Conservation (phyloP, 37 sponge, comb jelly and placozoan species). For the Diacarnus erythraeanus region DNA sequence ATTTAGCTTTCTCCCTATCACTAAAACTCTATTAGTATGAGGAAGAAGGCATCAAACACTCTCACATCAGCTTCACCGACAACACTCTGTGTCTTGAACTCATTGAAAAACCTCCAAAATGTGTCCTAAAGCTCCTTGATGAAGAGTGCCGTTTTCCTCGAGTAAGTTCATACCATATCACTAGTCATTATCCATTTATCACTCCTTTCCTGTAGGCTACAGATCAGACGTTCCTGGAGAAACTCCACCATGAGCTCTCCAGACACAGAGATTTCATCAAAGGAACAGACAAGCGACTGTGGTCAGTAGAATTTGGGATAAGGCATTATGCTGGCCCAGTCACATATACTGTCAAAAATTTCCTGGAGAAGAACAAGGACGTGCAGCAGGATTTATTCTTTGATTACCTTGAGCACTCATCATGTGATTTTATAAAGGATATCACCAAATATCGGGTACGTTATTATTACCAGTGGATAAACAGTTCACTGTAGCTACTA, state of each 20-base stretch:
- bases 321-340: slow-evolving; percentile 93
- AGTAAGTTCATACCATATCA: slow-evolving; percentile 34
- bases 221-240: slow-evolving; percentile 80
- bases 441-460: slow-evolving; percentile 77
- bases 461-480: background rate
- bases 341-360: slow-evolving; percentile 66
- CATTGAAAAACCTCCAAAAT: slow-evolving; percentile 94
- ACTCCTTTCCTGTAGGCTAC: slow-evolving; percentile 59
- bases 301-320: slow-evolving; percentile 83
- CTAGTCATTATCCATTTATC: background rate
- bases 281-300: slow-evolving; percentile 75
- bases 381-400: slow-evolving; percentile 92
- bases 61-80: slow-evolving; percentile 95
- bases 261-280: slow-evolving; percentile 75
- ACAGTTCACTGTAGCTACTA: background rate
- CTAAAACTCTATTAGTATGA: slow-evolving; percentile 49
- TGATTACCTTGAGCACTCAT: slow-evolving; percentile 78
- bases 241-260: slow-evolving; percentile 80
- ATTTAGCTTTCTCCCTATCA: background rate
- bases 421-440: slow-evolving; percentile 61
- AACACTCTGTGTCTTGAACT: slow-evolving; percentile 91
- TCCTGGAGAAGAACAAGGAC: slow-evolving; percentile 96
- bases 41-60: slow-evolving; percentile 90
- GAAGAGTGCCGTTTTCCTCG: slow-evolving; percentile 93
- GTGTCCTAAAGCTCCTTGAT: slow-evolving; percentile 86